Conservation (phyloP, 2,888 invertebrate species). For the Sympetrum striolatum region DNA sequence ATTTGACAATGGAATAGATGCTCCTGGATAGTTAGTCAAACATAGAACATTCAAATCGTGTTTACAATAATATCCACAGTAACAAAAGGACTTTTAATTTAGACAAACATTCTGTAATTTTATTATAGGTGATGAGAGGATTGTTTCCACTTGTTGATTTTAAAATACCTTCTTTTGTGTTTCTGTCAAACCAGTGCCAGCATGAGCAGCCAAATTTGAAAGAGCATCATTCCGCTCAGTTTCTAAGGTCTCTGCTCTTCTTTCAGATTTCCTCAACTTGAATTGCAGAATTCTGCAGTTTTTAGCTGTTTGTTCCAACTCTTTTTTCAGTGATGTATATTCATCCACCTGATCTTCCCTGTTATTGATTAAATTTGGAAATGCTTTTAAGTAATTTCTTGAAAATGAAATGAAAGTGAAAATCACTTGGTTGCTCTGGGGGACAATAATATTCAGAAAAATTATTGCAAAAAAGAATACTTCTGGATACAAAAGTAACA, state of each 20-base stretch:
- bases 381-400: not conserved
- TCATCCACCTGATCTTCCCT: constrained; percentile 97
- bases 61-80: no score
- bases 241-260: constrained; percentile 85
- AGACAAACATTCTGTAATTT: no score
- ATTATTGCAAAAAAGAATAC: no score
- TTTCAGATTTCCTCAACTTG: constrained; percentile 94
- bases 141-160: constrained; percentile 55
- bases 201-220: not conserved
- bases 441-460: no score
- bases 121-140: no score
- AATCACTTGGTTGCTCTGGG: no score
- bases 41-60: no score
- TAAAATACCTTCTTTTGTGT: not conserved
- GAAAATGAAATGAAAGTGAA: not conserved
- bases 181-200: not conserved
- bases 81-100: no score
- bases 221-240: constrained; percentile 74
- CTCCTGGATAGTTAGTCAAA: no score
- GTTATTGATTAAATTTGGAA: not conserved
- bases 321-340: constrained; percentile 91
- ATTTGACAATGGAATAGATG: no score
- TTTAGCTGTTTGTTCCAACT: constrained; percentile 95
- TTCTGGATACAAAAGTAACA: no score
- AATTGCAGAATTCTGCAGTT: constrained; percentile 98